phyloP scores from a whole-genome alignment of 2,113 vertebrate genomes.

The Prietella phreatophila region DNA sequence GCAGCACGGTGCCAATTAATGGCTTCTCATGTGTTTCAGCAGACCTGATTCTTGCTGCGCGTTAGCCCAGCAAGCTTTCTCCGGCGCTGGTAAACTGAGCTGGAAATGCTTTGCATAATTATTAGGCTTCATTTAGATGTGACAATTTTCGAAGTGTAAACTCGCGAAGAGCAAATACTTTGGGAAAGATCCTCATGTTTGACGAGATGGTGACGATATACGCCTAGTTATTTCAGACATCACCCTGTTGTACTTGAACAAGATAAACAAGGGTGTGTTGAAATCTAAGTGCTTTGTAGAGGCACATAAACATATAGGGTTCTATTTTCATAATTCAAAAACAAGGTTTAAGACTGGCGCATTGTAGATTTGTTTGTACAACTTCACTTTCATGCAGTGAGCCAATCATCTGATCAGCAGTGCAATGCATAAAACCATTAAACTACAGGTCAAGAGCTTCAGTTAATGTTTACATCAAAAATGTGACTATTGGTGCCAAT shows the following conservation, averaged over 20 bases:
- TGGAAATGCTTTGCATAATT: slow-evolving; percentile 50
- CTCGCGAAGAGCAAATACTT: not conserved
- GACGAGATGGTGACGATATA: not conserved
- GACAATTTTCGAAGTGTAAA: slow-evolving; percentile 14
- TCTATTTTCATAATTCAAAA: not conserved
- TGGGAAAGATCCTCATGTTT: not conserved
- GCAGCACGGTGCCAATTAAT: slow-evolving; percentile 58
- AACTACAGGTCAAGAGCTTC: not conserved
- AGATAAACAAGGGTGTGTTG: not conserved
- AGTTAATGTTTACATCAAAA: not conserved
- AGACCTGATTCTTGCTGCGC: slow-evolving; percentile 45
- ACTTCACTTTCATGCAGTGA: not conserved
- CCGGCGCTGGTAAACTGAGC: slow-evolving; percentile 53
- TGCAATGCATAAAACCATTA: not conserved
- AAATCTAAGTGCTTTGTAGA: not conserved
- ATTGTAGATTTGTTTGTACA: not conserved
- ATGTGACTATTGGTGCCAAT: too few relatives aligned
- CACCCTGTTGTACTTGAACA: not conserved
- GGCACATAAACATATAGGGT: not conserved
- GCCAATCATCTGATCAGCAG: not conserved
- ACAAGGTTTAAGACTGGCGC: not conserved
- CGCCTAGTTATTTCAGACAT: not conserved
- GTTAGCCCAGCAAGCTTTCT: slow-evolving; percentile 45
- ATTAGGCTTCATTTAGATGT: slow-evolving; percentile 18
- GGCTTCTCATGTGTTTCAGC: slow-evolving; percentile 58